Conservation (phyloP, 2,113 vertebrate species). For the Notothenia rossii region DNA sequence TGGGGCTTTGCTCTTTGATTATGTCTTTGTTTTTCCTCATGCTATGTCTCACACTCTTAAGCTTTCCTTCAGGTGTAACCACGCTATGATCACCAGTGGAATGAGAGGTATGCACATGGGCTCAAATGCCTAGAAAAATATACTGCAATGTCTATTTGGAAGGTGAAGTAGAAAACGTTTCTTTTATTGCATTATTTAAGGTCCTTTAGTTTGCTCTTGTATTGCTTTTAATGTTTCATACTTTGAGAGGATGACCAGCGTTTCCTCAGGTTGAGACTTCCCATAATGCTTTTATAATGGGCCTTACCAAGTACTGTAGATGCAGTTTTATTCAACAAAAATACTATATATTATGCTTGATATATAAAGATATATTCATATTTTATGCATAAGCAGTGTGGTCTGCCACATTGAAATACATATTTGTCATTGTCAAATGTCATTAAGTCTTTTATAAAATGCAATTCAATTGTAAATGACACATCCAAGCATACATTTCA, state of each 20-base stretch:
- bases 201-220: constrained; percentile 84
- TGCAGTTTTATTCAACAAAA: constrained; percentile 7
- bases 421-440: not conserved
- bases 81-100: constrained; percentile 86
- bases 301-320: not conserved
- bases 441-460: constrained; percentile 39
- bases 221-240: constrained; percentile 30
- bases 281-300: constrained; percentile 19
- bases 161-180: constrained; percentile 80
- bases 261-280: constrained; percentile 8
- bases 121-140: constrained; percentile 79
- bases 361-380: no score
- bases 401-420: constrained; percentile 21
- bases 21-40: constrained; percentile 56
- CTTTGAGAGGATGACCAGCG: constrained; percentile 9
- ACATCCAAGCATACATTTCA: constrained; percentile 52
- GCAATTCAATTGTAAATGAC: constrained; percentile 52
- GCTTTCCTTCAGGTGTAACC: constrained; percentile 85
- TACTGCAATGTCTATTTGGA: constrained; percentile 77
- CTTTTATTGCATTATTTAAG: constrained; percentile 87
- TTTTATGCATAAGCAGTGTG: not conserved
- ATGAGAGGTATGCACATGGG: constrained; percentile 86
- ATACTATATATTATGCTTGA: not conserved
- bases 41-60: constrained; percentile 34
- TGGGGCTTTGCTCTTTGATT: constrained; percentile 59